Evolutionary conservation across 23 tunicate species (phyloP).

Genomic region (Pegea sp.): DNA sequence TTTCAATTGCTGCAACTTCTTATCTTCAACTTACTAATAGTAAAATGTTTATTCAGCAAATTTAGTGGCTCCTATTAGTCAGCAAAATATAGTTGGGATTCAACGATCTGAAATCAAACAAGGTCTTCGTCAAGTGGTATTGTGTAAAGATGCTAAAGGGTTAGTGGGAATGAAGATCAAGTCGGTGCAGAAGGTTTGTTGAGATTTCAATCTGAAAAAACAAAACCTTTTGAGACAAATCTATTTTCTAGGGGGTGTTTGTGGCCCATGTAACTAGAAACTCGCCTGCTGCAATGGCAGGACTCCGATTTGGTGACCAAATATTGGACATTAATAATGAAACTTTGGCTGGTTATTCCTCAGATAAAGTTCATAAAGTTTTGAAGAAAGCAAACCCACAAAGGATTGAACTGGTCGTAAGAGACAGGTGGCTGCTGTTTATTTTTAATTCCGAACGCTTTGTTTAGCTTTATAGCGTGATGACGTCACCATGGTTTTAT

Average conservation of each 20-base stretch:
- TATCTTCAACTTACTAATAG: no score
- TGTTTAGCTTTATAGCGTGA: no score
- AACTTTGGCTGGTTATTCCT: slow-evolving; percentile 79
- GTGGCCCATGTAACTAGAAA: slow-evolving; percentile 46
- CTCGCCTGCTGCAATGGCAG: slow-evolving; percentile 84
- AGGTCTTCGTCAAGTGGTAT: slow-evolving; percentile 41
- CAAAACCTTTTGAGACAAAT: neutral
- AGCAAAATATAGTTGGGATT: slow-evolving; percentile 50
- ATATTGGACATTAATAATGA: slow-evolving; percentile 76
- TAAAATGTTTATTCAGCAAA: no score
- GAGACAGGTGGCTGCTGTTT: slow-evolving; percentile 65
- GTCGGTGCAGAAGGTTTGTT: slow-evolving; percentile 44
- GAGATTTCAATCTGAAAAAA: no score
- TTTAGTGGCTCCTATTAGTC: slow-evolving; percentile 67
- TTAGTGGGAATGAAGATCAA: slow-evolving; percentile 68
- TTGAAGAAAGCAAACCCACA: slow-evolving; percentile 44
- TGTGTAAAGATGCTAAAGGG: slow-evolving; percentile 67
- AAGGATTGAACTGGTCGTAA: slow-evolving; percentile 42
- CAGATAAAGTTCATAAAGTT: slow-evolving; percentile 64
- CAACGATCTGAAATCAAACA: slow-evolving; percentile 57
- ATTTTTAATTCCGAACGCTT: no score
- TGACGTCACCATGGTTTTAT: no score
- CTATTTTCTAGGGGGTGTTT: slow-evolving; percentile 43
- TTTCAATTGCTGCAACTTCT: no score
- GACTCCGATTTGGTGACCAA: slow-evolving; percentile 90